Evolutionary conservation across 2,113 vertebrate genomes (phyloP).

Genomic region (Hyperopisus bebe): DNA sequence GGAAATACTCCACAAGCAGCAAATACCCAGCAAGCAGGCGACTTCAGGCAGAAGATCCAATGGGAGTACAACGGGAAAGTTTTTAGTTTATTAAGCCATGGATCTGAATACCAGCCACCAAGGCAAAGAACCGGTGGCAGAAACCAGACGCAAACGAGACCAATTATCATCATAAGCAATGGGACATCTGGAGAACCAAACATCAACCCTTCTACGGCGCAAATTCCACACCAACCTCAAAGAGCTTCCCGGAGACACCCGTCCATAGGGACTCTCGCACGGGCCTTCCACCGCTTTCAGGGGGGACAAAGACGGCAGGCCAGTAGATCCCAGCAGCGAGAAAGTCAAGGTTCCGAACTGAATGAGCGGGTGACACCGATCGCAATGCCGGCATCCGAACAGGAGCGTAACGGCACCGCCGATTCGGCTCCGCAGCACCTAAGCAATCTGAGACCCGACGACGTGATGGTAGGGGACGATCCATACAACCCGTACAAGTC

Average conservation of each 20-base stretch:
- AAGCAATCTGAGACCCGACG: constrained; percentile 50
- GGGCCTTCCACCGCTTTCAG: constrained; percentile 41
- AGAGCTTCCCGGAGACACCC: constrained; percentile 40
- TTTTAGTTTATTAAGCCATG: constrained; percentile 75
- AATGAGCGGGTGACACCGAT: constrained; percentile 26
- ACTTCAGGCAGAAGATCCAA: constrained; percentile 66
- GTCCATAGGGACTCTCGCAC: constrained; percentile 29
- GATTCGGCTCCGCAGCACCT: constrained; percentile 27
- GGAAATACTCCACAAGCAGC: constrained; percentile 17
- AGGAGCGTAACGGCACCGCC: constrained; percentile 19
- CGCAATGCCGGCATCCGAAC: not conserved
- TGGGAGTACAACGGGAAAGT: constrained; percentile 88
- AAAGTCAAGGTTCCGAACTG: constrained; percentile 16
- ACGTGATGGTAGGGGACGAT: constrained; percentile 83
- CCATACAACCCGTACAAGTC: constrained; percentile 84
- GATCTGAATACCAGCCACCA: constrained; percentile 70
- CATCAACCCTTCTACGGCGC: not conserved
- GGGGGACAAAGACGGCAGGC: constrained; percentile 24
- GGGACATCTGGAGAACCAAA: constrained; percentile 29
- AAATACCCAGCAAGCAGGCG: constrained; percentile 43
- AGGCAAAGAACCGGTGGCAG: constrained; percentile 42
- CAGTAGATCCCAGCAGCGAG: constrained; percentile 1
- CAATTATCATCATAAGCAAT: constrained; percentile 50
- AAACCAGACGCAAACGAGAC: constrained; percentile 32
- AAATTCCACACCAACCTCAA: constrained; percentile 18